Base-by-base conservation (phyloP, 2,888 invertebrate genomes). In the Melinopterus prodromus region DNA sequence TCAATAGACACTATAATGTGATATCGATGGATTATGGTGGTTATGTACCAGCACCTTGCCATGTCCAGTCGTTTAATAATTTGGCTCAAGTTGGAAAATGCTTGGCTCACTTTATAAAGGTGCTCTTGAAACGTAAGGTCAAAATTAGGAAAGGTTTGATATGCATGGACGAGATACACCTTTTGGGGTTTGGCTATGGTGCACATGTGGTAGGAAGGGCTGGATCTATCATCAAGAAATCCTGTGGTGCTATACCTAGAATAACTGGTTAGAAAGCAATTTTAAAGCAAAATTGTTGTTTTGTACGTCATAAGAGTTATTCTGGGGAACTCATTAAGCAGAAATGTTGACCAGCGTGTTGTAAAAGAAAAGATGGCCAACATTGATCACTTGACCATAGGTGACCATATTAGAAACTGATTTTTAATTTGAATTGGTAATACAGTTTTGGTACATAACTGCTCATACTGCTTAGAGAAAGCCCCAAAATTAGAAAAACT, bases 1-100 rank as follows among this genome's bases (percentile, higher is more conserved):
- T 74, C n/a, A 9, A 9, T 7, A 74, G 35, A 74, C 36, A 35
- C 9, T 74, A n/a, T n/a, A 74, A 74, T 36, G 36, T 74, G 35
- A 74, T 74, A 2, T 74, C 74, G 2, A 35, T 74, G 74, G 74
- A 74, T 74, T 74, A 74, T 74, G 74, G 74, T n/a, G 0, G n/a
- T 36, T 35, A n/a, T 36, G 74, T 74, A 36, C 35, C 7, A 74
- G n/a, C 35, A n/a, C 74, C 74, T 9, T 74, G 74, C 15, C 12
- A 74, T 74, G 12, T 74, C 3, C 74, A 74, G 35, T 35, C 36
- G 6, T 35, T 74, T 74, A 36, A 15, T n/a, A 74, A 74, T n/a
- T 74, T 74, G 36, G 35, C 35, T 7, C 36, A 9, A 36, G 36
- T 35, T 36, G 74, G 74, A 35, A 74, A 35, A 74, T 74, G 74